Evolutionary conservation across 2,113 vertebrate species (phyloP).

Genomic region (Hippocampus zosterae): DNA sequence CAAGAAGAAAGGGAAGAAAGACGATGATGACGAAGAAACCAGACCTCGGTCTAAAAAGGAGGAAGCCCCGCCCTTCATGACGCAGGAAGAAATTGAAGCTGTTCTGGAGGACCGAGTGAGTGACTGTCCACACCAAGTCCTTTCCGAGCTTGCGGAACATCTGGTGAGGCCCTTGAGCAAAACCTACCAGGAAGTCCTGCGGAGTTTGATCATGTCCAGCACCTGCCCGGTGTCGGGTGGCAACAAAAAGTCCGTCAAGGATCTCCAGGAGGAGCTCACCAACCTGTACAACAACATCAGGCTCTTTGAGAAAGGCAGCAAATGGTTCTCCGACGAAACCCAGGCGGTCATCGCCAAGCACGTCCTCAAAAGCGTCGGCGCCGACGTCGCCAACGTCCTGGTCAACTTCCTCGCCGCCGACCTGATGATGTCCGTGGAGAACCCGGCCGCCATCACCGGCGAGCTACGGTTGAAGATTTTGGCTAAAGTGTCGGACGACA

Average conservation of each 20-base stretch:
- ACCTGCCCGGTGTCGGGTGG: constrained; percentile 73
- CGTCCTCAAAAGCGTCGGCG: constrained; percentile 85
- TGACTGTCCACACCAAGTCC: constrained; percentile 87
- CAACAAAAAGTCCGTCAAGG: constrained; percentile 86
- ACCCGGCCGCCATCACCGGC: constrained; percentile 76
- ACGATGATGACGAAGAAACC: constrained; percentile 86
- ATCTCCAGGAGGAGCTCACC: constrained; percentile 91
- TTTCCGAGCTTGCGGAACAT: constrained; percentile 83
- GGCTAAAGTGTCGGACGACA: constrained; percentile 84
- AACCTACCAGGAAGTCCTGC: constrained; percentile 86
- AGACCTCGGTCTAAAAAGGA: constrained; percentile 72
- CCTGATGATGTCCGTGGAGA: constrained; percentile 86
- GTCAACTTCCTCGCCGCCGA: constrained; percentile 89
- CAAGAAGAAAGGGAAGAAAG: constrained; percentile 88
- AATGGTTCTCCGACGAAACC: constrained; percentile 90
- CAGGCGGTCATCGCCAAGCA: constrained; percentile 83
- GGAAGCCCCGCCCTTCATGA: constrained; percentile 82
- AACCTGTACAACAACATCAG: constrained; percentile 88
- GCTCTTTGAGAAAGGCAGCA: constrained; percentile 88
- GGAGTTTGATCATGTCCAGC: constrained; percentile 82
- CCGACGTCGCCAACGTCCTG: constrained; percentile 87
- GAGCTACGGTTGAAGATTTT: constrained; percentile 86
- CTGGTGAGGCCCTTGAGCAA: constrained; percentile 82
- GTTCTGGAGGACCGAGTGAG: constrained; percentile 77
- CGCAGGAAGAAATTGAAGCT: constrained; percentile 79